Percentiles rank a stretch among this genome's conserved stretches.
Conservation (phyloP, 2,113 vertebrate genomes). For the Caloenas nicobarica region DNA sequence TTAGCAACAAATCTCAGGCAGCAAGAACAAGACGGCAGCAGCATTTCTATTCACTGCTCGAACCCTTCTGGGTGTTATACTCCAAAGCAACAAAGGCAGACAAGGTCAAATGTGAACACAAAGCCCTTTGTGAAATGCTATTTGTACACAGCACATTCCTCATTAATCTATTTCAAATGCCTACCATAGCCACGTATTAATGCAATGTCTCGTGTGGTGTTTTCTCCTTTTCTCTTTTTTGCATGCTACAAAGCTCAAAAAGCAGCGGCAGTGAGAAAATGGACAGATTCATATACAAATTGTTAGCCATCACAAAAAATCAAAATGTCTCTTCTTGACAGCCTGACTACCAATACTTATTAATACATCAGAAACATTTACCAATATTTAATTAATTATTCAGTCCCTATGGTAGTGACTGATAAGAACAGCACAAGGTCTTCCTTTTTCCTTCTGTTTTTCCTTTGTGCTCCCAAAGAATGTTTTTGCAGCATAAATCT, state of each 20-base stretch:
- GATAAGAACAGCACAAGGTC: not conserved
- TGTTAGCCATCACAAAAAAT: not conserved
- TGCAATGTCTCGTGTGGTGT: not conserved
- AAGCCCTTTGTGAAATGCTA: not conserved
- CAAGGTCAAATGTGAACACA: constrained; percentile 14
- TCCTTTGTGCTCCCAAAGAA: not conserved
- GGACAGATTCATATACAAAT: not conserved
- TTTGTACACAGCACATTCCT: constrained; percentile 6
- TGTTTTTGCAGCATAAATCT: not conserved
- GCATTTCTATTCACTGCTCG: not conserved
- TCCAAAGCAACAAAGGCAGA: constrained; percentile 23
- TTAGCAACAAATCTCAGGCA: constrained; percentile 22
- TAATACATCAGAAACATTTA: not conserved
- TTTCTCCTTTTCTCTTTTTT: not conserved
- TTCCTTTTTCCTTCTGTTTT: not conserved
- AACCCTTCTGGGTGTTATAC: not conserved
- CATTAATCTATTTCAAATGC: constrained; percentile 33
- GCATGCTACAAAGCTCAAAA: not conserved
- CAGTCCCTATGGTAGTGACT: not conserved
- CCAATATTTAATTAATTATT: not conserved
- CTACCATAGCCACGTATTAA: not conserved
- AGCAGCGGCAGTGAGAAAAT: not conserved
- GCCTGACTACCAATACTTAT: not conserved
- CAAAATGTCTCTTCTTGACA: not conserved
- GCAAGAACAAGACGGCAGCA: not conserved